Evolutionary conservation across 2,888 invertebrate species (phyloP).

Genomic region (Zaprionus bogoriensis): DNA sequence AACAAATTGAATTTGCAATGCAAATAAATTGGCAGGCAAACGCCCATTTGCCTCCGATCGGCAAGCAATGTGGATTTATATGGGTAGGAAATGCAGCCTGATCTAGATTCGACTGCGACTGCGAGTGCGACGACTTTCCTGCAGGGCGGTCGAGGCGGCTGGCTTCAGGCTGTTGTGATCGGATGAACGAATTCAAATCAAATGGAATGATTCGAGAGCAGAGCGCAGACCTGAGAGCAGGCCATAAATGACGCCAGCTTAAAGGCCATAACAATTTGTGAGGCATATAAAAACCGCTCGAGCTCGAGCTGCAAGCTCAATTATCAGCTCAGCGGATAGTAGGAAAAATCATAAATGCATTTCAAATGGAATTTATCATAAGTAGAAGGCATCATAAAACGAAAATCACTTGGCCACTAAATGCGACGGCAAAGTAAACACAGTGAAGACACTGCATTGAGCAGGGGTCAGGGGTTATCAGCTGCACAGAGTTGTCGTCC

Average conservation of each 20-base stretch:
- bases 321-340: conserved; percentile 25
- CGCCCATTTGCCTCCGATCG: conserved; percentile 57
- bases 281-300: conserved; percentile 21
- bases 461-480: not conserved
- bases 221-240: conserved; percentile 15
- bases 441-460: conserved; percentile 12
- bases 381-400: conserved; percentile 53
- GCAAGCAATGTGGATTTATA: conserved; percentile 52
- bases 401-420: conserved; percentile 51
- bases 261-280: conserved; percentile 48
- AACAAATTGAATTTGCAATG: conserved; percentile 72
- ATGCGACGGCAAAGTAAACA: conserved; percentile 17
- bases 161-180: conserved; percentile 9
- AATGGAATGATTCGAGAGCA: conserved; percentile 35
- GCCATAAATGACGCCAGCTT: conserved; percentile 56
- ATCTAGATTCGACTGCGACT: conserved; percentile 43
- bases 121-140: not conserved
- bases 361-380: conserved; percentile 48
- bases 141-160: not conserved
- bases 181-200: conserved; percentile 30
- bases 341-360: conserved; percentile 26
- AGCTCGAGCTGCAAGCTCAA: conserved; percentile 12
- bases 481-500: conserved; percentile 33
- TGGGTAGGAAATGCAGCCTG: conserved; percentile 47
- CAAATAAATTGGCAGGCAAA: conserved; percentile 72